Evolutionary conservation across 1,140 invertebrate species (phyloP).

Genomic region (Popillia japonica): DNA sequence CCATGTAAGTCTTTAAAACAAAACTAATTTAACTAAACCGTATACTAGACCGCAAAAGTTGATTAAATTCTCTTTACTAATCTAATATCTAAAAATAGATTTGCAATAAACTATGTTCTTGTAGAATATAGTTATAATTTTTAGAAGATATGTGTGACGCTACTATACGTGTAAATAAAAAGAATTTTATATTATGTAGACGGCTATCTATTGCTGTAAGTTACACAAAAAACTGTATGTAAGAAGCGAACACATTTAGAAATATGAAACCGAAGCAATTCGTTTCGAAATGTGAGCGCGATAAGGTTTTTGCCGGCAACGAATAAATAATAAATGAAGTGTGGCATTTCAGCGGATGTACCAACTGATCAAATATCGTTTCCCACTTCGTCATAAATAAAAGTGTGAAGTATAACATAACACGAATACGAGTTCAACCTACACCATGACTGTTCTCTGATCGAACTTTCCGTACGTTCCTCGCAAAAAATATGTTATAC

Average conservation of each 20-base stretch:
- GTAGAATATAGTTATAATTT: too few relatives aligned
- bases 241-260: neutral
- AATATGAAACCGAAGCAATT: slow-evolving; percentile 18
- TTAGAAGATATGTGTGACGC: too few relatives aligned
- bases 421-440: neutral
- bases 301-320: slow-evolving; percentile 17
- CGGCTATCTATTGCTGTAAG: neutral
- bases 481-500: neutral
- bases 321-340: slow-evolving; percentile 6
- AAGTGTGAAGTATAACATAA: slow-evolving; percentile 11
- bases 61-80: too few relatives aligned
- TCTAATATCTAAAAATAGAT: too few relatives aligned
- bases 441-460: neutral
- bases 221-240: neutral
- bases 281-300: slow-evolving; percentile 13
- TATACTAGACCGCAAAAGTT: neutral
- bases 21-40: neutral
- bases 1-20: neutral
- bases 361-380: slow-evolving; percentile 18
- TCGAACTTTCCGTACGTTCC: neutral
- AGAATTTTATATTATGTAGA: too few relatives aligned
- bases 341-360: slow-evolving; percentile 4
- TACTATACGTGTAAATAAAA: too few relatives aligned
- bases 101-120: too few relatives aligned
- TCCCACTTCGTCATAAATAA: slow-evolving; percentile 6